Conservation (phyloP, 2,113 vertebrate genomes). For the Aegypius monachus region DNA sequence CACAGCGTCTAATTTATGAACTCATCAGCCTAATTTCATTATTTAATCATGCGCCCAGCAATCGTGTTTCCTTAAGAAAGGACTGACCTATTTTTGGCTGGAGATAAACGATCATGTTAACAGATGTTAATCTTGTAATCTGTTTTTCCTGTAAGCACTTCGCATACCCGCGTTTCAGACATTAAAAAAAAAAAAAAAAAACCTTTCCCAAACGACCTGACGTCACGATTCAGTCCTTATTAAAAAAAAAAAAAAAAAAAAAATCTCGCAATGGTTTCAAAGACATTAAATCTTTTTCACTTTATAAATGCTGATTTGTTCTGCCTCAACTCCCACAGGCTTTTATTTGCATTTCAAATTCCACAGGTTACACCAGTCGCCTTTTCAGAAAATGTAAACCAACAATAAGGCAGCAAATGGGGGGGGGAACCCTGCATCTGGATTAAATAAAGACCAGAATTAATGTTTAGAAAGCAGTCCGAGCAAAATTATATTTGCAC, state of each 20-base stretch:
- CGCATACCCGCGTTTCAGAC: conserved; percentile 66
- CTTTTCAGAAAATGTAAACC: conserved; percentile 71
- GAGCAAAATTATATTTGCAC: conserved; percentile 30
- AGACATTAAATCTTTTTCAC: conserved; percentile 76
- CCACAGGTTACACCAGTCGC: conserved; percentile 80
- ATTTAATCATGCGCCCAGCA: conserved; percentile 73
- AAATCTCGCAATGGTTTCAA: conserved; percentile 66
- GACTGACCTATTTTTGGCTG: conserved; percentile 82
- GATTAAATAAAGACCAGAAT: conserved; percentile 66
- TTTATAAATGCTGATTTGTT: conserved; percentile 79
- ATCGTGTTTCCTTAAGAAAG: conserved; percentile 81
- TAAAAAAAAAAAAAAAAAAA: neutral
- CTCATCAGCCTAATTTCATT: conserved; percentile 76
- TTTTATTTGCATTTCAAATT: conserved; percentile 82
- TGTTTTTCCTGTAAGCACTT: conserved; percentile 81
- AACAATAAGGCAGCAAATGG: conserved; percentile 64
- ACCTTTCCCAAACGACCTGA: conserved; percentile 62
- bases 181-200: conserved; percentile 50
- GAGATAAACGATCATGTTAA: conserved; percentile 83
- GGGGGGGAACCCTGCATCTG: conserved; percentile 51
- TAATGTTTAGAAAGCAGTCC: conserved; percentile 24
- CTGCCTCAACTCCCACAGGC: conserved; percentile 77
- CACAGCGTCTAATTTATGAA: conserved; percentile 46
- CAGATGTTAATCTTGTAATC: conserved; percentile 87
- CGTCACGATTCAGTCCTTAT: conserved; percentile 60